Percentiles rank a stretch among this genome's conserved stretches.
These are phyloP conservation scores for Campopleginae sp. DNA, from an alignment of 2,888 invertebrate genomes.

Conservation along the genomic window DNA sequence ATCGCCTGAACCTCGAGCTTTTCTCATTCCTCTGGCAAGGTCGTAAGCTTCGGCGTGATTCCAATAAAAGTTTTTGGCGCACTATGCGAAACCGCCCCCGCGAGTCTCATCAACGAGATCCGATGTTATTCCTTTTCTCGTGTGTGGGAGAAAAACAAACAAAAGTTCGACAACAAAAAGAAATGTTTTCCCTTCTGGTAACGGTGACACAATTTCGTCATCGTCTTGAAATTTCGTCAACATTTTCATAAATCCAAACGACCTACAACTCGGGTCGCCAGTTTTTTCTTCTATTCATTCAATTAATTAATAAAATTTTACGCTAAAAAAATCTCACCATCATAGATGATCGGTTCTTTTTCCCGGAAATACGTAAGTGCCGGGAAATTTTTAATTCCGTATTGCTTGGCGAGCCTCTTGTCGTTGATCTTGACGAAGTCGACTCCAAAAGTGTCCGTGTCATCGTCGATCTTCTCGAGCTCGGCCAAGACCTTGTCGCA, in stretches of 20 bases:
- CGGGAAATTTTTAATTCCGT: conserved; percentile 98
- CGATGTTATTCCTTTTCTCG: conserved; percentile 35
- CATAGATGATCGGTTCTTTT: conserved; percentile 98
- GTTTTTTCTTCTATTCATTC: background rate
- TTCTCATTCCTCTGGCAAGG: conserved; percentile 77
- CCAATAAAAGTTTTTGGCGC: conserved; percentile 78
- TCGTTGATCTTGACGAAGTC: conserved; percentile 98
- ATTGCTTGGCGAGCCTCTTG: conserved; percentile 97
- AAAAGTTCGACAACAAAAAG: conserved; percentile 7
- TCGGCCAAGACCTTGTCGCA: conserved; percentile 96
- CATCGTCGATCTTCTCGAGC: conserved; percentile 97
- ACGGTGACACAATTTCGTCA: conserved; percentile 21
- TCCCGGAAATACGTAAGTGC: conserved; percentile 98
- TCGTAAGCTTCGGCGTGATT: conserved; percentile 75
- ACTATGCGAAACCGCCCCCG: conserved; percentile 63
- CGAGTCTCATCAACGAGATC: conserved; percentile 41
- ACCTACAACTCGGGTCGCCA: background rate
- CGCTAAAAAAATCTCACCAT: conserved; percentile 87
- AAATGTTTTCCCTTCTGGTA: conserved; percentile 22
- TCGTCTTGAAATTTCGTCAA: conserved; percentile 15
- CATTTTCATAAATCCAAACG: background rate
- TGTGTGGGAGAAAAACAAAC: conserved; percentile 28
- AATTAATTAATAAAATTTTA: background rate
- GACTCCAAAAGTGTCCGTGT: conserved; percentile 97
- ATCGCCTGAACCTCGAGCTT: conserved; percentile 71